These are phyloP conservation scores for Lucifuga dentata DNA, from an alignment of 2,113 vertebrate genomes.

Conservation along the genomic window DNA sequence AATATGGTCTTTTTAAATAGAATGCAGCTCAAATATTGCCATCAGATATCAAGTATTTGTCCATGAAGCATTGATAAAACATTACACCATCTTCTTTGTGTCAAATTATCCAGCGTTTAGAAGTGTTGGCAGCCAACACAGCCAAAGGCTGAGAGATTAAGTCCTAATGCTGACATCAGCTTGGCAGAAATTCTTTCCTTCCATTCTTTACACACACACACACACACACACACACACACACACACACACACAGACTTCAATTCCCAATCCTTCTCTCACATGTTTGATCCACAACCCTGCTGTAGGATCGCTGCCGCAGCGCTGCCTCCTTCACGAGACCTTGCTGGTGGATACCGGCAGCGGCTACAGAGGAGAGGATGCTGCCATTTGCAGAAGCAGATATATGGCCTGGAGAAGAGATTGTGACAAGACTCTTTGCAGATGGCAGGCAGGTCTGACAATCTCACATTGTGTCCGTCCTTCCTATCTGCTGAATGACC, in stretches of 20 bases:
- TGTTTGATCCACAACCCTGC: slow-evolving; percentile 5
- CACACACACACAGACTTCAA: not conserved
- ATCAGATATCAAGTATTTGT: not conserved
- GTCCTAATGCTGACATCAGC: slow-evolving; percentile 45
- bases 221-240: slow-evolving; percentile 5
- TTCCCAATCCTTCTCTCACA: not conserved
- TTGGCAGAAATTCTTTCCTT: slow-evolving; percentile 26
- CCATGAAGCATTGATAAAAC: not conserved
- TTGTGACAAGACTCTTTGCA: slow-evolving; percentile 54
- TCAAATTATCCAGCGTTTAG: slow-evolving; percentile 33
- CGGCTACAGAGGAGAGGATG: slow-evolving; percentile 3
- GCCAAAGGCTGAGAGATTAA: slow-evolving; percentile 34
- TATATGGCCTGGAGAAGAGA: slow-evolving; percentile 52
- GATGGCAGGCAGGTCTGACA: slow-evolving; percentile 45
- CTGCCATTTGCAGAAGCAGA: slow-evolving; percentile 48
- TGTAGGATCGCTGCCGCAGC: slow-evolving; percentile 1
- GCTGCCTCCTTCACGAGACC: slow-evolving; percentile 14
- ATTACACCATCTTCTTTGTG: slow-evolving; percentile 14
- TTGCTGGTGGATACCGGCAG: slow-evolving; percentile 20
- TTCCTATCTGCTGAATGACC: slow-evolving; percentile 16
- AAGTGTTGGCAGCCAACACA: slow-evolving; percentile 18
- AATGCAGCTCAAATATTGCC: too few species aligned
- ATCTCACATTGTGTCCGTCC: slow-evolving; percentile 32
- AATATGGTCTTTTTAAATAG: too few species aligned
- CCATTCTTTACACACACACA: slow-evolving; percentile 9